phyloP scores from a whole-genome alignment of 92 coral and sea anemone species.

The Heliopora coerulea region DNA sequence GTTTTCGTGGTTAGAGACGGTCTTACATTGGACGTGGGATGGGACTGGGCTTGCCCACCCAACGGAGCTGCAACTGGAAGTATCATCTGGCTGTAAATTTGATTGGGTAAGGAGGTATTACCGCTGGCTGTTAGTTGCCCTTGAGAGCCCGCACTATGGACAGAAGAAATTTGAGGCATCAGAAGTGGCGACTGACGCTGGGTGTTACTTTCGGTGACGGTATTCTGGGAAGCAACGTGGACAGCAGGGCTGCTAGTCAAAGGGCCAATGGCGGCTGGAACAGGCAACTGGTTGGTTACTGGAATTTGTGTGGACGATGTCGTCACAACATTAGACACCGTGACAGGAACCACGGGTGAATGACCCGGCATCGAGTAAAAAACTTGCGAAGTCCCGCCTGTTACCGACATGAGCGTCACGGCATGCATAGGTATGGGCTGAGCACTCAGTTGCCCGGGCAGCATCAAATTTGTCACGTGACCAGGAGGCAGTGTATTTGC shows the following conservation, averaged over 20 bases:
- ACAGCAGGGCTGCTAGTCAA: not conserved
- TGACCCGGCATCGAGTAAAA: constrained; percentile 37
- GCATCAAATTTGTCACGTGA: constrained; percentile 31
- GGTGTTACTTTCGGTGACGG: not conserved
- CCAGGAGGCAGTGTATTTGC: constrained; percentile 30
- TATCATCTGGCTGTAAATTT: constrained; percentile 5
- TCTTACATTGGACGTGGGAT: constrained; percentile 1
- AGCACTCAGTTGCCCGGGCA: constrained; percentile 32
- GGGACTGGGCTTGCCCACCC: constrained; percentile 8
- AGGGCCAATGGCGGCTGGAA: constrained; percentile 6
- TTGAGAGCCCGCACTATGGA: constrained; percentile 6
- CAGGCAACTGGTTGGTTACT: constrained; percentile 16
- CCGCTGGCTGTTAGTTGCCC: not conserved
- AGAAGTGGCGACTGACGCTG: constrained; percentile 14
- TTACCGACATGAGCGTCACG: constrained; percentile 18
- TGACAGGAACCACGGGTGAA: constrained; percentile 8
- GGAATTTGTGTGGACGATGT: constrained; percentile 8
- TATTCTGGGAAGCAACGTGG: not conserved
- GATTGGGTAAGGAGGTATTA: constrained; percentile 25
- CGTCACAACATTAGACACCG: constrained; percentile 2
- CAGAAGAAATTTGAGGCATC: constrained; percentile 7
- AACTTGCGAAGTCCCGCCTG: constrained; percentile 34
- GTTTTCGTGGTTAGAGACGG: not conserved
- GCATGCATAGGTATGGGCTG: constrained; percentile 40
- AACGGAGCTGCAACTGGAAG: constrained; percentile 11